Evolutionary conservation across 2,113 vertebrate genomes (phyloP).

Genomic region (Tylochromis polylepis): DNA sequence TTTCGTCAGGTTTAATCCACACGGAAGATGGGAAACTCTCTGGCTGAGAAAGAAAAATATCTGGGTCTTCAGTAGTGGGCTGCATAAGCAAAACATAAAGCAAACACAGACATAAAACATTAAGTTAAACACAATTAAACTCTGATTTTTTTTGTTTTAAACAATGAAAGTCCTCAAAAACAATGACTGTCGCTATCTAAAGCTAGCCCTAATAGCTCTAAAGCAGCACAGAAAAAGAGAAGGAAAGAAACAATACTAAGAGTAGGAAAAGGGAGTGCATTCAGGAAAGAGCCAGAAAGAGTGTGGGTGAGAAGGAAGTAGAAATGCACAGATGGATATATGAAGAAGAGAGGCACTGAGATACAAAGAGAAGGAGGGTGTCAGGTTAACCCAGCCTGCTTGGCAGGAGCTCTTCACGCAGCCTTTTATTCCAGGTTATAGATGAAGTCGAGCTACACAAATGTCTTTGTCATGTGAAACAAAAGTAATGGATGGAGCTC

Average conservation of each 20-base stretch:
- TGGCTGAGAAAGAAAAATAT: neutral
- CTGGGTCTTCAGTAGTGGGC: neutral
- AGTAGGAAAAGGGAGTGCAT: neutral
- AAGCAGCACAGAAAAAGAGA: neutral
- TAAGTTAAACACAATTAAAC: neutral
- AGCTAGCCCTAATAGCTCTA: neutral
- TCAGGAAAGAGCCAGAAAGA: neutral
- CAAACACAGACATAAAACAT: neutral
- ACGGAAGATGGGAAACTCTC: neutral
- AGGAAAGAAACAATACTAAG: neutral
- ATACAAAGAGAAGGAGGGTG: neutral
- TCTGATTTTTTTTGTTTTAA: neutral
- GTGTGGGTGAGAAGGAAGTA: neutral
- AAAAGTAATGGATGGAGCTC: neutral
- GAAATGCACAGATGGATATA: neutral
- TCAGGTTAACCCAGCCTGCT: neutral
- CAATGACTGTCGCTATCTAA: neutral
- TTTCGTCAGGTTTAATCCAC: slow-evolving; percentile 17
- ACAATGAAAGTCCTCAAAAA: neutral
- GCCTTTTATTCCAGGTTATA: neutral
- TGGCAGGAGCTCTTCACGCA: neutral
- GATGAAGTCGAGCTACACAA: neutral
- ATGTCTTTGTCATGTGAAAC: neutral
- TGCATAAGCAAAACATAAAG: neutral
- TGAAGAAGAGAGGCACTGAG: neutral